A percentile compares a stretch with the other conserved stretches of the same genome.
Evolutionary conservation across 2,113 vertebrate species (phyloP).

Genomic region (Entelurus aequoreus): DNA sequence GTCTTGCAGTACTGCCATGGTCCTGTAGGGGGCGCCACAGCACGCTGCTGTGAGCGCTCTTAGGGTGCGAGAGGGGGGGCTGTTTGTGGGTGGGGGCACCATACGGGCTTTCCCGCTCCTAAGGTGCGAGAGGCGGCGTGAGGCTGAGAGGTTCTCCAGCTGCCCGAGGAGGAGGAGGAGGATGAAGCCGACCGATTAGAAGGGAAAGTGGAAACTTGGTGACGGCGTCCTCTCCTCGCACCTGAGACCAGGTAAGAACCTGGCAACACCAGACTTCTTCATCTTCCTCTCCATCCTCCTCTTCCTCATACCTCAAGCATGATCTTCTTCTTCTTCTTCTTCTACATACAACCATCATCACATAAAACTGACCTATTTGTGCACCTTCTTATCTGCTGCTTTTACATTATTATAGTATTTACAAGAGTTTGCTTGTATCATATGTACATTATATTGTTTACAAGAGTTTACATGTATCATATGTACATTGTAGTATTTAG

Average conservation of each 20-base stretch:
- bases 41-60: neutral
- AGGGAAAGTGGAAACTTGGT: constrained; percentile 4
- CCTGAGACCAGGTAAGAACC: constrained; percentile 2
- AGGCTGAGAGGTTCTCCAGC: constrained; percentile 7
- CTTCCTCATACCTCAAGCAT: no score
- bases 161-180: constrained; percentile 6
- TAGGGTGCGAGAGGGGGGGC: no score
- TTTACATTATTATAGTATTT: no score
- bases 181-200: constrained; percentile 7
- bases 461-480: no score
- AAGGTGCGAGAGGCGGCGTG: neutral
- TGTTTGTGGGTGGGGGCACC: neutral
- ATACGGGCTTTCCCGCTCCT: neutral
- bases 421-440: no score
- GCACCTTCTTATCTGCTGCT: no score
- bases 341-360: neutral
- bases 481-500: no score
- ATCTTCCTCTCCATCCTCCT: neutral
- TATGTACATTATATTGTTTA: no score
- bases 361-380: neutral
- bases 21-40: neutral
- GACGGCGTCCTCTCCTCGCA: constrained; percentile 1
- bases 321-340: neutral
- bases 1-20: neutral
- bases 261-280: neutral